phyloP scores from a whole-genome alignment of 2,797 vertebrate species.

The Neosalanx taihuensis region DNA sequence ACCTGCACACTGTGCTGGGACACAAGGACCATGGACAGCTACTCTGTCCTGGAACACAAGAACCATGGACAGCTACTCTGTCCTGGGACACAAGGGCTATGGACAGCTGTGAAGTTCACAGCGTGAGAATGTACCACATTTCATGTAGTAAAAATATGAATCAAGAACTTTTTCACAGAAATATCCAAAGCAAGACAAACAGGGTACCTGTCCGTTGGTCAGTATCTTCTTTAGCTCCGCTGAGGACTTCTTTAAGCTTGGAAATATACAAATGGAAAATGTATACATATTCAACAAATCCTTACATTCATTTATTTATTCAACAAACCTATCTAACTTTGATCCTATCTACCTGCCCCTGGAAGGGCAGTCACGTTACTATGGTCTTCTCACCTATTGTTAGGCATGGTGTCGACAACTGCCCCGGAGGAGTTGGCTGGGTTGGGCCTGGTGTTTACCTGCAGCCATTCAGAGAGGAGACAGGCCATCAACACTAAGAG shows the following conservation, averaged over 20 bases:
- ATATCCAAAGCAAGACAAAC: not conserved
- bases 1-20: no score
- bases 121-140: not conserved
- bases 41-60: constrained; percentile 20
- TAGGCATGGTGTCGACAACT: constrained; percentile 81
- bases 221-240: constrained; percentile 96
- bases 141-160: not conserved
- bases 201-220: constrained; percentile 90
- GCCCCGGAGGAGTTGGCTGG: constrained; percentile 79
- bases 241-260: constrained; percentile 94
- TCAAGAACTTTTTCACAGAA: not conserved
- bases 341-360: not conserved
- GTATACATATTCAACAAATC: not conserved
- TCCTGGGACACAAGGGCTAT: no score
- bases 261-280: constrained; percentile 15
- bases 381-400: constrained; percentile 85
- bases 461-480: constrained; percentile 43
- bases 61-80: no score
- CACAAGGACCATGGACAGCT: no score
- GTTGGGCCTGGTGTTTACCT: constrained; percentile 93
- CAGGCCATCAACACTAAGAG: constrained; percentile 51
- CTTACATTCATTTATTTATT: not conserved
- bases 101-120: not conserved
- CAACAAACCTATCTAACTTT: not conserved
- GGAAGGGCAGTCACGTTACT: no score